Base-by-base conservation (phyloP, 2,888 invertebrate species). In the Peribatodes rhomboidaria region DNA sequence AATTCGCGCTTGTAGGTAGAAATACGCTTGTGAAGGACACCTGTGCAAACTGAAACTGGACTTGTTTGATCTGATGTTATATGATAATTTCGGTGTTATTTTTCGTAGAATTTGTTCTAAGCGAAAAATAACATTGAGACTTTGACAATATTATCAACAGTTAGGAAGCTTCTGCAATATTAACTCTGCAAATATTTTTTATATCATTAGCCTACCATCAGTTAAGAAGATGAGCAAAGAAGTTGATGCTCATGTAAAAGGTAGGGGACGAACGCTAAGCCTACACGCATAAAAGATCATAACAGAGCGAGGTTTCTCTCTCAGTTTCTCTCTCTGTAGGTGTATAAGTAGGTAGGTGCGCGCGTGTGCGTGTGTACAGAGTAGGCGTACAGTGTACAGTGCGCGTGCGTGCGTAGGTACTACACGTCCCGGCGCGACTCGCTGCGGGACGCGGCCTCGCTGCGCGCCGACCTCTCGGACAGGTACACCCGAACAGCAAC, bases 391-490 rank as follows among this genome's bases (percentile, higher is more conserved):
- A 27, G 50, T 50, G 35, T 50, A 50, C 50, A 50, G 14, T 20
- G 35, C 13, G 50, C 35, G 49, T 49, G 49, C 22, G 65, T 39
- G 49, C 54, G 67, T 70, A 81, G 84, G 81, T 82, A 79, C 78
- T 80, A 60, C 78, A 74, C 58, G 75, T 75, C 71, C 75, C 72
- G 78, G 54, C 73, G 37, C 67, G 76, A 74, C 69, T 83, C 83
- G 75, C 80, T 80, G 74, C 85, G 84, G 52, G 89, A 80, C 83
- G 86, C 87, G 76, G 81, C 82, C 61, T 88, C 90, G 68, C 81
- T 87, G 56, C 85, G 87, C 72, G 89, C 92, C 31, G 91, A 90
- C 76, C 65, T 82, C 72, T 92, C 92, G 70, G 92, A 92, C 90
- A 92, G 92, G 91, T 91, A 86, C 33, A 41, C 54, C 22, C 50